Evolutionary conservation across 2,888 invertebrate species (phyloP).

Genomic region (Sphaerophoria rueppellii): DNA sequence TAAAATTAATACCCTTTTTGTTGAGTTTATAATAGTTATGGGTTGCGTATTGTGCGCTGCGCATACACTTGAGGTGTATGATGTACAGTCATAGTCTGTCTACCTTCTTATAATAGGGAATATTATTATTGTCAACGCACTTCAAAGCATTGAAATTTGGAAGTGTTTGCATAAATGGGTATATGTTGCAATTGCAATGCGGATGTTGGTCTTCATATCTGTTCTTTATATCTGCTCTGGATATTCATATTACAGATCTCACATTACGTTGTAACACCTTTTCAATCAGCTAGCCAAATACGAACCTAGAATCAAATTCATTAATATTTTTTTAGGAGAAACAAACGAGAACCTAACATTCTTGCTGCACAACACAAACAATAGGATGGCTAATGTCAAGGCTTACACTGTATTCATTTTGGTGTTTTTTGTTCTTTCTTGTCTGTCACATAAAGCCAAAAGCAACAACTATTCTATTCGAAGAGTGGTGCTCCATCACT

Average conservation of each 20-base stretch:
- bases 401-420: conserved; percentile 28
- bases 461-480: background rate
- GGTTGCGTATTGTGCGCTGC: conserved; percentile 32
- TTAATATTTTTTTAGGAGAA: background rate
- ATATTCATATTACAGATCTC: background rate
- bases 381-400: conserved; percentile 42
- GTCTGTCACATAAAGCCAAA: conserved; percentile 23
- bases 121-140: background rate
- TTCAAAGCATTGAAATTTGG: background rate
- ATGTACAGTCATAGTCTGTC: background rate
- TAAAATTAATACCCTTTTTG: conserved; percentile 75
- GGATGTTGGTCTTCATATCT: too few relatives aligned
- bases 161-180: too few relatives aligned
- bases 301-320: conserved; percentile 14
- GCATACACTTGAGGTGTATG: background rate
- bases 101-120: background rate
- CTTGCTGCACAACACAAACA: background rate
- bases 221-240: too few relatives aligned
- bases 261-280: conserved; percentile 1
- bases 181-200: too few relatives aligned
- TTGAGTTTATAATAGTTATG: conserved; percentile 55
- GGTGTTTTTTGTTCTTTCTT: conserved; percentile 13
- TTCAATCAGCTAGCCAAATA: background rate
- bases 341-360: conserved; percentile 17
- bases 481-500: conserved; percentile 13